Percentiles rank a stretch among this genome's conserved stretches.
phyloP scores from a whole-genome alignment of 2,888 invertebrate species.

The Troides helena region DNA sequence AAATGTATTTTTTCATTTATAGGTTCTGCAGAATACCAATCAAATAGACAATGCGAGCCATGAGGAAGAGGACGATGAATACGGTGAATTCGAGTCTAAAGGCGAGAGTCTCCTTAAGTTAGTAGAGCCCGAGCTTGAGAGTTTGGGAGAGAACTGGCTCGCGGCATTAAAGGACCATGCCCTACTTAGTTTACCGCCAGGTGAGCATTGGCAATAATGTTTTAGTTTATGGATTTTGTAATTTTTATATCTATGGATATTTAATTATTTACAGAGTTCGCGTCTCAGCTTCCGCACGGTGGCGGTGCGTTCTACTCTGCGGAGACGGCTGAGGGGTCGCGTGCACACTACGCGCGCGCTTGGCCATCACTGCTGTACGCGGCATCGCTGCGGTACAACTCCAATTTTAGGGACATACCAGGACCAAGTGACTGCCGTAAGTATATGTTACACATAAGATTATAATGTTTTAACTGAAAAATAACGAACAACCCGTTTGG shows the following conservation, averaged over 20 bases:
- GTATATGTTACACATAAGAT: too few relatives aligned
- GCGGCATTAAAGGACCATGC: constrained; percentile 97
- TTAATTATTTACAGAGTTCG: constrained; percentile 84
- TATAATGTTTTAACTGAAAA: too few relatives aligned
- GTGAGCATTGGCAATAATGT: constrained; percentile 55
- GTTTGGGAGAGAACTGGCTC: constrained; percentile 96
- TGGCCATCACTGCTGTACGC: constrained; percentile 98
- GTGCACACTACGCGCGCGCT: constrained; percentile 93
- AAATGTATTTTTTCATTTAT: neutral
- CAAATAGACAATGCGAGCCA: constrained; percentile 57
- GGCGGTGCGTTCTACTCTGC: constrained; percentile 99
- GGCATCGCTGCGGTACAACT: constrained; percentile 85
- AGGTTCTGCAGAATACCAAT: constrained; percentile 55
- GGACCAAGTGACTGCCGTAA: constrained; percentile 6
- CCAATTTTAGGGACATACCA: constrained; percentile 43
- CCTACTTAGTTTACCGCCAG: constrained; percentile 91
- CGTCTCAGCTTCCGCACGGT: constrained; percentile 95
- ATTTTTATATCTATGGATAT: neutral
- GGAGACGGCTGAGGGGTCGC: constrained; percentile 96
- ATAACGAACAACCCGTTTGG: too few relatives aligned
- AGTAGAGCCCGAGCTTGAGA: constrained; percentile 95
- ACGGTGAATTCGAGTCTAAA: constrained; percentile 87
- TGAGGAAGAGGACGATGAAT: constrained; percentile 77
- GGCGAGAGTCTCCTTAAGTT: constrained; percentile 92
- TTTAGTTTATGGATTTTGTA: neutral